phyloP scores from a whole-genome alignment of 2,113 vertebrate species.

The Struthio camelus region DNA sequence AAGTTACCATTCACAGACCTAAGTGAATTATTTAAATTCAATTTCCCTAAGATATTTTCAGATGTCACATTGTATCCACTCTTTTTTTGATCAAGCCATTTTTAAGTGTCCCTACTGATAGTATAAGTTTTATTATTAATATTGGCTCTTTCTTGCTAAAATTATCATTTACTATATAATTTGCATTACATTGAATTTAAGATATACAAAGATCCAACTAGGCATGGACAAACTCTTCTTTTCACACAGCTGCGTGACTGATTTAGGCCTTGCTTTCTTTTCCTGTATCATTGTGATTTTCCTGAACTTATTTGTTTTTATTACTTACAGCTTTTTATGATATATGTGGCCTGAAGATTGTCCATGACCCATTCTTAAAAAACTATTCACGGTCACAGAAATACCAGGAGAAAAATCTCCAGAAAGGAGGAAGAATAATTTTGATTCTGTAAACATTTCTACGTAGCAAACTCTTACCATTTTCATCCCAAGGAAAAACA shows the following conservation, averaged over 20 bases:
- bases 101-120: background rate
- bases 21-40: slow-evolving; percentile 66
- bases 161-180: background rate
- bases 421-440: background rate
- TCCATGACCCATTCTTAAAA: background rate
- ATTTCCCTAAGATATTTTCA: slow-evolving; percentile 36
- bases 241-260: background rate
- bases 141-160: background rate
- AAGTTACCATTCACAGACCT: slow-evolving; percentile 40
- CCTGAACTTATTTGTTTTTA: background rate
- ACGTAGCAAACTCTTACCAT: background rate
- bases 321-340: background rate
- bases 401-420: background rate
- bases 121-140: background rate
- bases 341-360: background rate
- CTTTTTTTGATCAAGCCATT: background rate
- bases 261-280: background rate
- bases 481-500: background rate
- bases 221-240: background rate
- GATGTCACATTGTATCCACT: background rate
- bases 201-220: no score
- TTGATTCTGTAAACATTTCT: background rate
- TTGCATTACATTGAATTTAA: background rate
- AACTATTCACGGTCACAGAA: background rate
- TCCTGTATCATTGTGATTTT: background rate